phyloP scores from a whole-genome alignment of 2,797 vertebrate genomes.

The Enteromius thamalakanensis region DNA sequence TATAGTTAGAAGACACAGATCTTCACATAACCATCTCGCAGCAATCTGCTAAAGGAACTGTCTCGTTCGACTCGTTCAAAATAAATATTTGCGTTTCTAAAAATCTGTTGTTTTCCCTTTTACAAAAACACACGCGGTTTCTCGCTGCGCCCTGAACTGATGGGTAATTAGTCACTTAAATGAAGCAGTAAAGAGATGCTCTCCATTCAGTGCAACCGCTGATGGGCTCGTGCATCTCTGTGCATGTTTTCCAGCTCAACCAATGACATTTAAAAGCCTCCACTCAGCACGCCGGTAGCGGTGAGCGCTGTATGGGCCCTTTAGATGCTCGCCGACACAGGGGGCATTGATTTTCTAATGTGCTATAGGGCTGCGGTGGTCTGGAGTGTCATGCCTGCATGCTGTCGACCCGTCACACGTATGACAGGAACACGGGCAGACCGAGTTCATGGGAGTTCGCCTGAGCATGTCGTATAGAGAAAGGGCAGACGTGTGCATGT shows the following conservation, averaged over 20 bases:
- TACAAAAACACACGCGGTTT: conserved; percentile 9
- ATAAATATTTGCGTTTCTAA: conserved; percentile 31
- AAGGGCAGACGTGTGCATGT: conserved; percentile 14
- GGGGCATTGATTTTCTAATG: conserved; percentile 42
- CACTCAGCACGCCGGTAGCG: conserved; percentile 65
- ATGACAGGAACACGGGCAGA: conserved; percentile 40
- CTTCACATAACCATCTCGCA: background rate
- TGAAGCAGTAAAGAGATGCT: conserved; percentile 38
- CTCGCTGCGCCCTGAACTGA: conserved; percentile 32
- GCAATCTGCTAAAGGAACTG: background rate
- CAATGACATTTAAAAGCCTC: conserved; percentile 78
- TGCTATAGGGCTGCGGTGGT: conserved; percentile 20
- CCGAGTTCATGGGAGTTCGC: conserved; percentile 26
- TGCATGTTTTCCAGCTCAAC: conserved; percentile 70
- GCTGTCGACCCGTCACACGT: conserved; percentile 30
- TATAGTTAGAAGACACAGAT: conserved; percentile 23
- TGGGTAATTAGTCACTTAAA: conserved; percentile 59
- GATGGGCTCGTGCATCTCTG: conserved; percentile 60
- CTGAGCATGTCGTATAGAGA: background rate
- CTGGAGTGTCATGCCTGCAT: conserved; percentile 26
- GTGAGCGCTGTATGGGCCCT: background rate
- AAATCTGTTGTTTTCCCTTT: conserved; percentile 36
- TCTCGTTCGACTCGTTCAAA: background rate
- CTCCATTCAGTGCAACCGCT: conserved; percentile 44
- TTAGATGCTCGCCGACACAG: conserved; percentile 40